Conservation (phyloP, 1,140 invertebrate genomes). For the Diorhabda sublineata region DNA sequence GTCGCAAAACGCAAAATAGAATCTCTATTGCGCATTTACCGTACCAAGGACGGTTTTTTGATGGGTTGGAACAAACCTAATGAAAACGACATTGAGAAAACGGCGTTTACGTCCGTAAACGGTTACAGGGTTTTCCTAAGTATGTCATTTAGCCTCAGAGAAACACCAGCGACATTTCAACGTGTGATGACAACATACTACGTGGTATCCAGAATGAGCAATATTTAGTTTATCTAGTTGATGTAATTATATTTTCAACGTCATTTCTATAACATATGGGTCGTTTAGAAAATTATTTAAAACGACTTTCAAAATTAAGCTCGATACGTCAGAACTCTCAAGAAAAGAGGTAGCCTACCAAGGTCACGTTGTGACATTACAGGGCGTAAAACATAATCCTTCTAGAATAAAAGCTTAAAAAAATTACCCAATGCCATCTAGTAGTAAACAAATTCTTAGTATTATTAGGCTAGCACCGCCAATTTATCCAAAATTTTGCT, state of each 20-base stretch:
- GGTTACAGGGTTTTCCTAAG: not conserved
- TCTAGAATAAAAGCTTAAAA: constrained; percentile 25
- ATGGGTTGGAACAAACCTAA: too few relatives aligned
- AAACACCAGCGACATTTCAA: not conserved
- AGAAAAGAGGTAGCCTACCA: constrained; percentile 24
- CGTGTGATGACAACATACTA: not conserved
- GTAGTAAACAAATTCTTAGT: constrained; percentile 32
- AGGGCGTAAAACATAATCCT: constrained; percentile 26
- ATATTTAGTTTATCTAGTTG: too few relatives aligned
- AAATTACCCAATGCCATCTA: constrained; percentile 29
- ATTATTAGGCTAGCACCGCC: constrained; percentile 30
- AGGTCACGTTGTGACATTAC: constrained; percentile 23
- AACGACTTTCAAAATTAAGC: too few relatives aligned
- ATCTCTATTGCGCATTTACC: too few relatives aligned
- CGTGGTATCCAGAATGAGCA: too few relatives aligned
- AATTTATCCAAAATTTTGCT: not conserved
- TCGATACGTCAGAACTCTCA: not conserved
- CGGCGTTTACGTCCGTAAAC: too few relatives aligned
- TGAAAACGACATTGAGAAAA: too few relatives aligned
- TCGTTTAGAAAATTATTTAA: too few relatives aligned
- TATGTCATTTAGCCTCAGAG: not conserved
- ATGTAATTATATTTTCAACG: too few relatives aligned
- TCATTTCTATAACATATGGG: too few relatives aligned
- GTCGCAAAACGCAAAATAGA: too few relatives aligned
- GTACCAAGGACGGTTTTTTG: too few relatives aligned